phyloP scores from a whole-genome alignment of 2,113 vertebrate genomes.

The Hydrochoerus hydrochaeris region DNA sequence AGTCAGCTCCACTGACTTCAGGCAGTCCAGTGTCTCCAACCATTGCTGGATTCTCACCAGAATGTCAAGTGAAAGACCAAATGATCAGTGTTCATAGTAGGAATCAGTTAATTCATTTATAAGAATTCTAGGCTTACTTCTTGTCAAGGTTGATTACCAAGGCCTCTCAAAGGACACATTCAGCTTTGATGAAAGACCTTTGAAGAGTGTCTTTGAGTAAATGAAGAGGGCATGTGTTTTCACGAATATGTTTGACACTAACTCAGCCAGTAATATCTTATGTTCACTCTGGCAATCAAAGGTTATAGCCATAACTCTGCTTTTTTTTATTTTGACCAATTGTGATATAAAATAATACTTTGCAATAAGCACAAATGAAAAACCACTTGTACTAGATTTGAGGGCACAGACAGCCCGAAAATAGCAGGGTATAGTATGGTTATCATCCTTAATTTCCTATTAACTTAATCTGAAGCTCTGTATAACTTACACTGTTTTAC shows the following conservation, averaged over 20 bases:
- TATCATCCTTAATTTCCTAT: too few relatives aligned
- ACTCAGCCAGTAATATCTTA: not conserved
- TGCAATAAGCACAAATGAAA: not conserved
- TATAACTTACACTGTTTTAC: too few relatives aligned
- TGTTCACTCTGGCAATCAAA: not conserved
- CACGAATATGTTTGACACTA: not conserved
- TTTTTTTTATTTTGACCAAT: not conserved
- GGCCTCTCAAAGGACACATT: not conserved
- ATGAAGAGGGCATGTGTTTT: not conserved
- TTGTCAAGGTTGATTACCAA: not conserved
- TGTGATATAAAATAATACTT: not conserved
- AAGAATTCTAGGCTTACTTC: constrained; percentile 33
- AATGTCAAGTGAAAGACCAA: constrained; percentile 37
- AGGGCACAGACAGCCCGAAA: too few relatives aligned
- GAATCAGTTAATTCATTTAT: not conserved
- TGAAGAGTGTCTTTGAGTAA: not conserved
- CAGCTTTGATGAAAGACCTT: not conserved
- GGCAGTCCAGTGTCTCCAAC: not conserved
- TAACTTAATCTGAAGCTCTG: too few relatives aligned
- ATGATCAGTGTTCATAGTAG: not conserved
- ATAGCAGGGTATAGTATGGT: too few relatives aligned
- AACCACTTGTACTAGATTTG: too few relatives aligned
- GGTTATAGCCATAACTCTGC: not conserved
- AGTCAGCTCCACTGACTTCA: not conserved
- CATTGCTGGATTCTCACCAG: not conserved